Evolutionary conservation across 37 sponge, comb jelly and placozoan genomes (phyloP).

Genomic region (Haliclona indistincta): DNA sequence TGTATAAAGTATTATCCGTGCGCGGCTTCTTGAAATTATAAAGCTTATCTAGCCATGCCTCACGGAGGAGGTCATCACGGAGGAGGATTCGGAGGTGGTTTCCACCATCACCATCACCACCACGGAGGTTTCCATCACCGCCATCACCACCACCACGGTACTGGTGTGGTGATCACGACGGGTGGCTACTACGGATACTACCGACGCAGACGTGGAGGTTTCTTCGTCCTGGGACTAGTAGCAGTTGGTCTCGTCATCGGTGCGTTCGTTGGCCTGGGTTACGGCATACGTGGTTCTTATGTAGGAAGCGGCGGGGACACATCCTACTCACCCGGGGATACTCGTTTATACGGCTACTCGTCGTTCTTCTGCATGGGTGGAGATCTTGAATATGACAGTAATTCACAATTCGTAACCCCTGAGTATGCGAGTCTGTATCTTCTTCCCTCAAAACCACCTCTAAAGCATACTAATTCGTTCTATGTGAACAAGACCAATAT

Average conservation of each 20-base stretch:
- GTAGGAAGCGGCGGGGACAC: neutral
- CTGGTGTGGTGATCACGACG: neutral
- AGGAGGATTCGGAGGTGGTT: neutral
- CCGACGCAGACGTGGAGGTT: neutral
- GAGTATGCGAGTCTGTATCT: neutral
- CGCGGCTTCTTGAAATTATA: no score
- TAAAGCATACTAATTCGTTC: neutral
- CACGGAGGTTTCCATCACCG: neutral
- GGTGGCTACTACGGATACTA: neutral
- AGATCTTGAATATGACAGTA: no score
- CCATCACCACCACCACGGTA: neutral
- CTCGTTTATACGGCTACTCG: neutral
- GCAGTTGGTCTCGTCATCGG: neutral
- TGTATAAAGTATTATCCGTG: no score
- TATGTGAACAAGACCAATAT: neutral
- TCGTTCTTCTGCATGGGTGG: conserved; percentile 2
- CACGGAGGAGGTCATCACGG: conserved; percentile 9
- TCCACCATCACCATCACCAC: neutral
- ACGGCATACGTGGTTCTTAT: no score
- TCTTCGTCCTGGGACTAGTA: neutral
- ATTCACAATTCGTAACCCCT: neutral
- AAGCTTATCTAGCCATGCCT: conserved; percentile 2
- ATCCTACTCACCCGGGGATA: conserved; percentile 1
- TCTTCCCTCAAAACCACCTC: neutral
- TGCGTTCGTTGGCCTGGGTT: neutral